Base-by-base conservation (phyloP, 1,140 invertebrate species). In the Cecropterus lyciades region DNA sequence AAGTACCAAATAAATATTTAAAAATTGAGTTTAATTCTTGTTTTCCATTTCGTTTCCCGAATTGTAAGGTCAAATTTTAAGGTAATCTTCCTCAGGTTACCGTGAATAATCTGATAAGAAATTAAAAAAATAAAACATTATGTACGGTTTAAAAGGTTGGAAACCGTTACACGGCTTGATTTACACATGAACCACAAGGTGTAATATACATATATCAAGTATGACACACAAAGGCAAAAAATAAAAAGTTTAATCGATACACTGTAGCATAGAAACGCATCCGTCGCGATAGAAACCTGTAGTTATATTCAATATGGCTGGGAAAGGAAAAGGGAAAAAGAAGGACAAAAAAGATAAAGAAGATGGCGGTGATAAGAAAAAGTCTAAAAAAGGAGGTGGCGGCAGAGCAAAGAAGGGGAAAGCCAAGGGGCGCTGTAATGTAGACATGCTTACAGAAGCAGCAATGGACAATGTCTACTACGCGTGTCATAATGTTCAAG, bases 381-480 rank as follows among this genome's bases (percentile, higher is more conserved):
- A 89, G 63, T 74, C 80, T 13, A 87, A 87, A 51, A 89, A 88
- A 59, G 86, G 87, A 7, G 89, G 85, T 13, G 89, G 85, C n/a
- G 89, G 91, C 64, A 80, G 83, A 57, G 85, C 94, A 67, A 93
- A 94, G 70, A 94, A 94, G 69, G 94, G 94, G 13, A 95, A 95
- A 69, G 87, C 91, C 0, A 93, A 93, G 77, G 93, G 93, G 1
- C 93, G 94, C 69, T 94, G 93, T 68, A 94, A 95, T 11, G 95
- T 96, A 37, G 96, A 98, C 71, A 96, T 97, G 68, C 95, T 97
- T 62, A 97, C 96, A 57, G 96, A 97, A 71, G 95, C 95, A n/a
- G 96, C 96, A 0, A 97, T 98, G 95, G 95, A 97, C 70, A 98
- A 98, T 79, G 96, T 97, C 3, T 98, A 98, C 82, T 96, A 96